Base-by-base conservation (phyloP, 2,113 vertebrate species). In the Aplodontia rufa region DNA sequence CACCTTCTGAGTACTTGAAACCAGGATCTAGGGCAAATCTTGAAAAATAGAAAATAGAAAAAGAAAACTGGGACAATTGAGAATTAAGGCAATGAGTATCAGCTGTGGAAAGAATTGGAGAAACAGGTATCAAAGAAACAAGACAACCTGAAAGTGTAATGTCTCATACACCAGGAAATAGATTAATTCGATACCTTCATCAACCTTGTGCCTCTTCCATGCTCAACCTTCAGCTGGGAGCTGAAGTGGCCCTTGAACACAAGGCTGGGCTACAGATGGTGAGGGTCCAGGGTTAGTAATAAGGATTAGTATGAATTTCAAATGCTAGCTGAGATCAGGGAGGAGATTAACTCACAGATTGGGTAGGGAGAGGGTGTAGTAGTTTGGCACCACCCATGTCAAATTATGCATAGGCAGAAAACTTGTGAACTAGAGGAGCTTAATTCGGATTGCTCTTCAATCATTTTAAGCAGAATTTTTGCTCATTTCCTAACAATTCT, bases 401-500 rank as follows among this genome's bases (percentile, higher is more conserved):
- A 35, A 74, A 64, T 80, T 40, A 37, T 35, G 0, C 30, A 37
- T 76, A 66, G 71, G 37, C 75, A 75, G 53, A 87, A 51, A n/a
- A 49, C 37, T 8, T 49, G 0, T 12, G 16, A 30, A 84, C 6
- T 22, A 24, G 3, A 51, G 0, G 8, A 45, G 37, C 64, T 91
- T 79, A 71, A 69, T 53, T 83, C 30, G 80, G 69, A 93, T 89
- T 93, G 13, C 75, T 86, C n/a, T 87, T 90, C 37, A 80, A 75
- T 71, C 14, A 84, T 66, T 80, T 83, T 66, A 90, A 91, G 74
- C n/a, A 90, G 35, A 80, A 58, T 76, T 47, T 87, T 95, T 72
- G 26, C 76, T 95, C n/a, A 49, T 95, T 97, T 93, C 83, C 78
- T 95, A 96, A 45, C 49, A 80, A 64, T 75, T 83, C 47, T 71